Conservation (phyloP, 2,797 vertebrate species). For the Melanogrammus aeglefinus region DNA sequence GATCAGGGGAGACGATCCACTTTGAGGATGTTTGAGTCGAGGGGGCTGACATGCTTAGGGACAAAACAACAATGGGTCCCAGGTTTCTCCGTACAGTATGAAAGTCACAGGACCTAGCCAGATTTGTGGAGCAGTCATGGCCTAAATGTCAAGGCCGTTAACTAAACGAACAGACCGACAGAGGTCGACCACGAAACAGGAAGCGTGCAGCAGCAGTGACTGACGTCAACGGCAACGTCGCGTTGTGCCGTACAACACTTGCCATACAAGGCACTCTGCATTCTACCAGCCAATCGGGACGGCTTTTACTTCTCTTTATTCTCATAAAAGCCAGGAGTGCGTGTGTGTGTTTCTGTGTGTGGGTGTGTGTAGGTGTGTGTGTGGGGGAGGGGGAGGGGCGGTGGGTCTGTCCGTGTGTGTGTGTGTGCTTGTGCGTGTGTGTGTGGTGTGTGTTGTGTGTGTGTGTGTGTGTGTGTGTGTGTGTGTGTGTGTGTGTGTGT, state of each 20-base stretch:
- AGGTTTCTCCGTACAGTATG: neutral
- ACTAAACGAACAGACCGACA: slow-evolving; percentile 34
- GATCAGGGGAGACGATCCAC: neutral
- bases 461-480: no score
- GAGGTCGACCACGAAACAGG: slow-evolving; percentile 63
- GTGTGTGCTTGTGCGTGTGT: no score
- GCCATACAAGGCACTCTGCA: neutral
- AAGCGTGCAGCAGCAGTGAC: slow-evolving; percentile 49
- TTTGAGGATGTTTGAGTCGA: no score
- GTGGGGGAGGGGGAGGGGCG: no score
- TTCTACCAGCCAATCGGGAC: neutral
- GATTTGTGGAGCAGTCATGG: neutral
- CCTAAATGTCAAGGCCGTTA: neutral
- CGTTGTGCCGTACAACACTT: slow-evolving; percentile 2
- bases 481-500: neutral
- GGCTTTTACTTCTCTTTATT: neutral
- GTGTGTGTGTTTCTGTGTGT: no score
- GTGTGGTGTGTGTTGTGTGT: no score
- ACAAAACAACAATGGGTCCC: neutral
- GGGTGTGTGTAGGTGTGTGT: no score
- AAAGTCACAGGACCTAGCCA: neutral
- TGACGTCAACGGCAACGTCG: slow-evolving; percentile 16
- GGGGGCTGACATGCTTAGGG: no score
- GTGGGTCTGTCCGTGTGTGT: no score
- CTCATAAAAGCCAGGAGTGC: neutral